Conservation (phyloP, 2,888 invertebrate species). For the Limnephilus marmoratus region DNA sequence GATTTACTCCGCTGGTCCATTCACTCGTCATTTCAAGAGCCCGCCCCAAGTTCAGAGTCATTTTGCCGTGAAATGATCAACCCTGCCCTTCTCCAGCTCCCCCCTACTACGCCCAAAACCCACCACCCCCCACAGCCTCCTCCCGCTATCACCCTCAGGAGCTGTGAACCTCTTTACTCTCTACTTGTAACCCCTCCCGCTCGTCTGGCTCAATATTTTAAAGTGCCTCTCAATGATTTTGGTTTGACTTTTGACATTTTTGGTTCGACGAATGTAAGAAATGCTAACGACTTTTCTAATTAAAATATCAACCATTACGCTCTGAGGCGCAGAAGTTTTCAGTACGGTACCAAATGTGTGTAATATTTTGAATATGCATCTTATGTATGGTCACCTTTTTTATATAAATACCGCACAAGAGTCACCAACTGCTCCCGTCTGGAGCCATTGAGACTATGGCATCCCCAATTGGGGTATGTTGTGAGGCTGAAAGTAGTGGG, state of each 20-base stretch:
- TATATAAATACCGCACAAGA: too few species aligned
- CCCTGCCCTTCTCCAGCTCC: background rate
- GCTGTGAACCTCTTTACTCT: background rate
- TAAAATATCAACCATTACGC: background rate
- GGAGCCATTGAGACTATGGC: too few species aligned
- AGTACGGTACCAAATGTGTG: background rate
- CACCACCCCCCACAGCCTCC: background rate
- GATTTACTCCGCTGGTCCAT: background rate
- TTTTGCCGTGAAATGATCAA: constrained; percentile 29
- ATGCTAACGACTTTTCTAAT: background rate
- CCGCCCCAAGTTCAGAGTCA: constrained; percentile 11
- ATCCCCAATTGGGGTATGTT: too few species aligned
- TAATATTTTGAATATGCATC: too few species aligned
- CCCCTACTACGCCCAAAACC: background rate
- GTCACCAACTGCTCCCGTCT: too few species aligned
- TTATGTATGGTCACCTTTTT: too few species aligned
- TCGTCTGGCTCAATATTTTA: constrained; percentile 23
- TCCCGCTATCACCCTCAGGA: background rate
- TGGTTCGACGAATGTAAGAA: background rate
- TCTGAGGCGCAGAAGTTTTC: background rate
- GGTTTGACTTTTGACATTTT: background rate
- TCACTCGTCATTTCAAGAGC: constrained; percentile 6
- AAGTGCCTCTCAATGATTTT: constrained; percentile 11
- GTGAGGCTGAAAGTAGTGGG: too few species aligned
- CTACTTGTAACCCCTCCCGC: background rate